Conservation (phyloP, 2,797 vertebrate species). For the Pampus argenteus region DNA sequence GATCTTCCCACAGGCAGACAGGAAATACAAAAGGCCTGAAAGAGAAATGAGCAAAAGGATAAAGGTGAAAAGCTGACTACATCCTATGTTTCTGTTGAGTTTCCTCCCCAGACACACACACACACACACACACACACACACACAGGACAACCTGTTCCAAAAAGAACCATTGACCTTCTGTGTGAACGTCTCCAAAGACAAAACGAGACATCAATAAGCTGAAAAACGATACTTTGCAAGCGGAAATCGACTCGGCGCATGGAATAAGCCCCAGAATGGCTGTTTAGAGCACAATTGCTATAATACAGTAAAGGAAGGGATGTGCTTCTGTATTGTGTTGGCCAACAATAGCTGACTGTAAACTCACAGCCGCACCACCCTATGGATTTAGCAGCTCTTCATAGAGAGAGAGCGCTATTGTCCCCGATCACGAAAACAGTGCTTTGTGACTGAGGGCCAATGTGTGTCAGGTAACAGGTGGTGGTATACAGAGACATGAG, state of each 20-base stretch:
- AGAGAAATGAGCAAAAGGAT: conserved; percentile 61
- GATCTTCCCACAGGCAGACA: conserved; percentile 56
- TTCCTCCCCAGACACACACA: conserved; percentile 62
- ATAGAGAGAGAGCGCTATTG: conserved; percentile 65
- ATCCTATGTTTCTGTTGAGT: conserved; percentile 62
- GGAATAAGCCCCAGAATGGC: conserved; percentile 69
- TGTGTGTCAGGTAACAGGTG: conserved; percentile 80
- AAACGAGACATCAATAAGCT: conserved; percentile 82
- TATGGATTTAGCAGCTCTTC: conserved; percentile 74
- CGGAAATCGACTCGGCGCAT: conserved; percentile 78
- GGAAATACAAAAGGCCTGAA: conserved; percentile 54
- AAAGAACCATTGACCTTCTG: conserved; percentile 75
- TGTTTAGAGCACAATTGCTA: conserved; percentile 69
- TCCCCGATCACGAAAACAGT: conserved; percentile 56
- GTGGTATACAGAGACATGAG: conserved; percentile 49
- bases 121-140: conserved; percentile 47
- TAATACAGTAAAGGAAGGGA: conserved; percentile 69
- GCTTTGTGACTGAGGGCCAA: conserved; percentile 71
- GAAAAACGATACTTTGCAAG: conserved; percentile 77
- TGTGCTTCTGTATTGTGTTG: conserved; percentile 77
- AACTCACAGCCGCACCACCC: conserved; percentile 74
- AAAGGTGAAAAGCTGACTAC: conserved; percentile 63
- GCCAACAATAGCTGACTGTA: conserved; percentile 78
- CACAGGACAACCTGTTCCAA: conserved; percentile 70
- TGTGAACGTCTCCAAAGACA: conserved; percentile 76